Evolutionary conservation across 2,888 invertebrate species (phyloP).

Genomic region (Amiota minor): DNA sequence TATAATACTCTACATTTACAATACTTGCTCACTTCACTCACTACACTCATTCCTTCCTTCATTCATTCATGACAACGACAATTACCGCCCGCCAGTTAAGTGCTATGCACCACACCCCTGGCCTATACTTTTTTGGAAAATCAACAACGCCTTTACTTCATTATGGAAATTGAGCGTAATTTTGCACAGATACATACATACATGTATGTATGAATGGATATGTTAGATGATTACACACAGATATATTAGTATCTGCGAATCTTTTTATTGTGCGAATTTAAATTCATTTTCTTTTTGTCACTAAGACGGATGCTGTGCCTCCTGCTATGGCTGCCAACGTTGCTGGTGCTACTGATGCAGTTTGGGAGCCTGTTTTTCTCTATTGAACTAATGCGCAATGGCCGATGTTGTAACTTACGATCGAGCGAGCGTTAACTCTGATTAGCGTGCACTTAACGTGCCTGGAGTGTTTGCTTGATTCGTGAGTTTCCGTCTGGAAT

Average conservation of each 20-base stretch:
- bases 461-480: not conserved
- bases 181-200: not conserved
- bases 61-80: not conserved
- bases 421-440: not conserved
- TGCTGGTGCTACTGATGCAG: not conserved
- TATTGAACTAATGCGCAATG: not conserved
- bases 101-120: not conserved
- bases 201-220: not conserved
- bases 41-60: too few relatives aligned
- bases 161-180: slow-evolving; percentile 25
- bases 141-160: not conserved
- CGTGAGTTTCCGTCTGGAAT: not conserved
- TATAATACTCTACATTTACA: too few relatives aligned
- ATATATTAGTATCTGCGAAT: not conserved
- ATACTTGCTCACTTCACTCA: too few relatives aligned
- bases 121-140: not conserved
- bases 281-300: slow-evolving; percentile 9
- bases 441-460: not conserved
- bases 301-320: slow-evolving; percentile 12
- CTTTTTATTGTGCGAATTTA: slow-evolving; percentile 5
- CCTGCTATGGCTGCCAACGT: not conserved
- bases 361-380: not conserved
- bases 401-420: slow-evolving; percentile 28
- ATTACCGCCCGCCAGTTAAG: slow-evolving; percentile 5
- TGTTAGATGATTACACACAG: not conserved